Conservation (phyloP, 37 sponge, comb jelly and placozoan genomes). For the Agelas oroides region DNA sequence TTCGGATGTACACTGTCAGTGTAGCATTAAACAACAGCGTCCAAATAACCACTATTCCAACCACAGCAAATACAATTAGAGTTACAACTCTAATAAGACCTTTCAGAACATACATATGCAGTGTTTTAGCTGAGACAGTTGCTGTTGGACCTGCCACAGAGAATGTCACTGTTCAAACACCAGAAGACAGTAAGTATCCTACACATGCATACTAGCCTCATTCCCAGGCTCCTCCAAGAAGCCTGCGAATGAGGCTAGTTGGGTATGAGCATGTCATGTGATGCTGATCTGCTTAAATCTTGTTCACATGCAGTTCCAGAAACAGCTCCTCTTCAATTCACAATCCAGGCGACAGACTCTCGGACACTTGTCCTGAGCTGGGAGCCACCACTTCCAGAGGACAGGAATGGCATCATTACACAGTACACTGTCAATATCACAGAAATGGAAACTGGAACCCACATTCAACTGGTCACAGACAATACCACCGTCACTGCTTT, state of each 20-base stretch:
- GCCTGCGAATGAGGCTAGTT: background rate
- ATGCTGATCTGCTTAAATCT: background rate
- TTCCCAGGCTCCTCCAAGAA: no score
- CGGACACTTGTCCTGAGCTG: constrained; percentile 12
- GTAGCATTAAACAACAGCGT: background rate
- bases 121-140: constrained; percentile 27
- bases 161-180: background rate
- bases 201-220: no score
- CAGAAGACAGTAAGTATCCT: constrained; percentile 22
- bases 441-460: background rate
- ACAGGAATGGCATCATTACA: constrained; percentile 33
- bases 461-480: background rate
- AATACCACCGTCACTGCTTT: no score
- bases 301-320: constrained; percentile 27
- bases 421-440: constrained; percentile 14
- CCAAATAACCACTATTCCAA: no score
- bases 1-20: constrained; percentile 1
- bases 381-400: constrained; percentile 8
- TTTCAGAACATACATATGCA: constrained; percentile 11
- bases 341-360: background rate
- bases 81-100: background rate
- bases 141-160: constrained; percentile 7
- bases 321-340: background rate
- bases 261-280: background rate
- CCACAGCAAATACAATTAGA: background rate